Base-by-base conservation (phyloP, 2,888 invertebrate genomes). In the Melinaea marsaeus region DNA sequence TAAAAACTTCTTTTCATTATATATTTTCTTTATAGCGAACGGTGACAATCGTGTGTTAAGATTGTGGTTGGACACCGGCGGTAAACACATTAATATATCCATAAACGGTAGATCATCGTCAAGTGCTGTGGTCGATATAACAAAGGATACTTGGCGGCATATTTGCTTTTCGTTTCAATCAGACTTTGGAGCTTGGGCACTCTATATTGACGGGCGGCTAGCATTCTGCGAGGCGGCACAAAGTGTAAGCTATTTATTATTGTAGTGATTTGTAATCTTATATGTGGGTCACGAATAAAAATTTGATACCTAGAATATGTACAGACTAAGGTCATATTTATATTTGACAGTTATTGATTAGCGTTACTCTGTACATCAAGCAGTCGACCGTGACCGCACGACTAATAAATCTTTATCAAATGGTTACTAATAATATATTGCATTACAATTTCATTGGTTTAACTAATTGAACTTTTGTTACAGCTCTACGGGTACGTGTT, bases 131-230 rank as follows among this genome's bases (percentile, higher is more conserved):
- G 84, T 92, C 0, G 85, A 90, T 47, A 71, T 86, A 74, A 88
- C 69, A 0, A 79, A 77, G 60, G 82, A 85, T 72, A 88, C 87
- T 4, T 95, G 94, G 94, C 91, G 92, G 57, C 94, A 94, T 75
- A 78, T 94, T 22, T 94, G 94, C 69, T 84, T 94, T 68, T 94
- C 94, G 56, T 94, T 94, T 91, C 92, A 93, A 67, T 91, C 93
- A 0, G 85, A 85, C 62, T 85, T 82, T 57, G 94, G 92, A n/a
- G 90, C 91, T 5, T 94, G 93, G 92, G 92, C 91, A 42, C 77
- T 94, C 4, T 94, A 92, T 80, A 67, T 94, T 48, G 92, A 94
- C 76, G 93, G 93, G 6, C 88, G 88, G 60, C 84, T 93, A 67
- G 76, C 79, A 71, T 84, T 73, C 13, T 90, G 90, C 63, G 84